Evolutionary conservation across 2,113 vertebrate genomes (phyloP).

Genomic region (Rissa tridactyla): DNA sequence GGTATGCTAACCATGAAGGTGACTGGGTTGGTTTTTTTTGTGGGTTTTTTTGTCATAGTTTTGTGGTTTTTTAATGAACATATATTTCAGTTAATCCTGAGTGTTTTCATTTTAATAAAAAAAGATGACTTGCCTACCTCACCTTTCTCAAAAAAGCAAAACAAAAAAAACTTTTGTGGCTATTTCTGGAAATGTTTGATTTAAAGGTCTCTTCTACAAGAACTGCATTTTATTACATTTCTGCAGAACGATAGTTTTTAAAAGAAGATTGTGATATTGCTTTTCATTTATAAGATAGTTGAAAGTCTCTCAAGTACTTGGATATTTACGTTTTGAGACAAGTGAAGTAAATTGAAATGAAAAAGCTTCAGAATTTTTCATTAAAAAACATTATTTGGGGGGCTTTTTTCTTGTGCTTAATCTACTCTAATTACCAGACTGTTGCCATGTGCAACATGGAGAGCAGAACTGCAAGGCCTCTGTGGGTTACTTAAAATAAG

Average conservation of each 20-base stretch:
- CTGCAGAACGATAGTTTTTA: neutral
- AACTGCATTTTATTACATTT: neutral
- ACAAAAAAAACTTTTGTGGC: neutral
- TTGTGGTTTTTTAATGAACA: neutral
- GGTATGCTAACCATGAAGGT: neutral
- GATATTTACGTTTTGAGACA: neutral
- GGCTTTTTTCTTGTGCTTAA: neutral
- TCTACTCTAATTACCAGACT: neutral
- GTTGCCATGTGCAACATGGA: neutral
- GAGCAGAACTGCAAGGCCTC: neutral
- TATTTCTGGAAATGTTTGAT: neutral
- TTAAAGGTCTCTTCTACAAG: neutral
- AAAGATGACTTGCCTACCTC: neutral
- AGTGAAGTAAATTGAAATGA: neutral
- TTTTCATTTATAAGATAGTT: neutral
- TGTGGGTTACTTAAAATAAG: neutral
- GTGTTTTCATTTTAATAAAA: neutral
- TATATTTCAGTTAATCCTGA: neutral
- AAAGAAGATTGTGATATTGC: neutral
- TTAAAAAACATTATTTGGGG: neutral
- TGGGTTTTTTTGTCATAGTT: neutral
- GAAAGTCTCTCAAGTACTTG: neutral
- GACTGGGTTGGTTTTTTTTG: accelerated
- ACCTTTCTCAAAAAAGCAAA: neutral
- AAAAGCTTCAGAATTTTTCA: neutral